Conservation (phyloP, 92 coral and sea anemone species). For the Blastomussa wellsi region DNA sequence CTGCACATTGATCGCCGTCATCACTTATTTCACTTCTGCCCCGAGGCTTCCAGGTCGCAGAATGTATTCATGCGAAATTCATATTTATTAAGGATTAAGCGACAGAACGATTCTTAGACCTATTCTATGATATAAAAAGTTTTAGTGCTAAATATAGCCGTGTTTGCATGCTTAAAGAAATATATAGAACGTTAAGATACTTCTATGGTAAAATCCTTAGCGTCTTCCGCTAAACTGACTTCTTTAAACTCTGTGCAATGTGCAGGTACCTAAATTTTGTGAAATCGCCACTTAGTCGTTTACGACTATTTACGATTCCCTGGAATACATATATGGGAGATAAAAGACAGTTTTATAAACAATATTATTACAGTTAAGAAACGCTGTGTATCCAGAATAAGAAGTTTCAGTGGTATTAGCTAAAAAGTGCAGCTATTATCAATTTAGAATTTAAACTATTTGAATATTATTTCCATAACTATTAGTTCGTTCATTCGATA, state of each 20-base stretch:
- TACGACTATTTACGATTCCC: not conserved
- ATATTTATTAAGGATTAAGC: not conserved
- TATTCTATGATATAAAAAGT: not conserved
- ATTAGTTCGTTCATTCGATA: not conserved
- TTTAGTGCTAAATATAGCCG: not conserved
- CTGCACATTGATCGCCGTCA: not conserved
- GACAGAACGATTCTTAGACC: not conserved
- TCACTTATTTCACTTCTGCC: not conserved
- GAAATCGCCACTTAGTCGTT: not conserved
- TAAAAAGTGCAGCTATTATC: too few relatives aligned
- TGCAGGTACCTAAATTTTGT: constrained; percentile 2
- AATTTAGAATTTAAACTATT: not conserved
- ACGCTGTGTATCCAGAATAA: not conserved
- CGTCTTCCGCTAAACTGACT: not conserved
- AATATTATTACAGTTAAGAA: not conserved
- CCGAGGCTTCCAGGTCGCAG: not conserved
- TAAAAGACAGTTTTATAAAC: not conserved
- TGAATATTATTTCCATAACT: not conserved
- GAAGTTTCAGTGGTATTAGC: not conserved
- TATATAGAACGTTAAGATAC: not conserved
- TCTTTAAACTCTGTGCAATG: not conserved
- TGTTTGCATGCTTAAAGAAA: not conserved
- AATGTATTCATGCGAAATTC: not conserved
- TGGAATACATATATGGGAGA: not conserved
- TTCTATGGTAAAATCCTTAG: not conserved